These are phyloP conservation scores for Limnothrissa miodon DNA, from an alignment of 2,113 vertebrate genomes.

Conservation along the genomic window DNA sequence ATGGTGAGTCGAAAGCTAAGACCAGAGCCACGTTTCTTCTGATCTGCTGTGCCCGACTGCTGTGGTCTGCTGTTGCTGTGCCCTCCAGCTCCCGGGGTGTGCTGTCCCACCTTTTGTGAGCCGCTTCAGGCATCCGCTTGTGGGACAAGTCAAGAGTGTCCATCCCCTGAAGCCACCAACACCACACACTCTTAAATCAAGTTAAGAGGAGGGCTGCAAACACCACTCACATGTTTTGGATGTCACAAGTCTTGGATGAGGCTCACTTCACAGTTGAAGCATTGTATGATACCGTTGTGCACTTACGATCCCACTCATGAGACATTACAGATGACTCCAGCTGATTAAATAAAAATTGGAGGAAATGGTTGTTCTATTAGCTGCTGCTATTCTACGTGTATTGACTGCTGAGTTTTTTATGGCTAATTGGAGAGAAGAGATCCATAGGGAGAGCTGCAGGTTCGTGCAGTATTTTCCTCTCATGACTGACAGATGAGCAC, in stretches of 20 bases:
- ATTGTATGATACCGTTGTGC: background rate
- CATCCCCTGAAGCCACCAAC: background rate
- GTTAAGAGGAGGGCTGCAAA: background rate
- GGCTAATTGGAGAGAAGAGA: background rate
- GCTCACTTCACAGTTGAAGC: background rate
- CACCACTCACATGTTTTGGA: background rate
- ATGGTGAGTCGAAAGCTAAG: slow-evolving; percentile 39
- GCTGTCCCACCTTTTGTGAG: background rate
- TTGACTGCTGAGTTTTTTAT: background rate
- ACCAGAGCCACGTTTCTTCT: slow-evolving; percentile 24
- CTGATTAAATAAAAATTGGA: background rate
- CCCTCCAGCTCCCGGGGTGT: background rate
- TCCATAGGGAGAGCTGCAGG: background rate
- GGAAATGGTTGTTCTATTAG: background rate
- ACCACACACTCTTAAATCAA: background rate
- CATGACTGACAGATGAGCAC: background rate
- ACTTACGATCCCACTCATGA: background rate
- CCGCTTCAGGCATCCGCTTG: background rate
- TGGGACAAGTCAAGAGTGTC: background rate
- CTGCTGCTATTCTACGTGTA: background rate
- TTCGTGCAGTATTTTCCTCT: background rate
- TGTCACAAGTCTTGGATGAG: background rate
- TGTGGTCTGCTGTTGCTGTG: slow-evolving; percentile 32
- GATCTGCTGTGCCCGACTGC: slow-evolving; percentile 31
- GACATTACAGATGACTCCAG: background rate